phyloP scores from a whole-genome alignment of 2,888 invertebrate species.

The Drosophila greeni region DNA sequence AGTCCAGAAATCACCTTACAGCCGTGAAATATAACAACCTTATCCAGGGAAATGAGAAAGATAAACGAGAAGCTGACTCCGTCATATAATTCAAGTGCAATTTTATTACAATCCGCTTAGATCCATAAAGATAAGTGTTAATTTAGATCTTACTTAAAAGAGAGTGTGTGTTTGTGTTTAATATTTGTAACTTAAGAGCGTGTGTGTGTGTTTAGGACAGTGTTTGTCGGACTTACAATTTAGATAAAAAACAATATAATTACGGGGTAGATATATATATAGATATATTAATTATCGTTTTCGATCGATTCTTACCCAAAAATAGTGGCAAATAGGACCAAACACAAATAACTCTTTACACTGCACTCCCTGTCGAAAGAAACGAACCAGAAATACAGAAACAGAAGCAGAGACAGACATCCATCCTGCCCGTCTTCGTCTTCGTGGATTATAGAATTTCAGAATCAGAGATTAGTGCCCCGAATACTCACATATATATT shows the following conservation, averaged over 20 bases:
- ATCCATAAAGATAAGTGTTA: constrained; percentile 35
- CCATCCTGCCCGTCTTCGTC: constrained; percentile 16
- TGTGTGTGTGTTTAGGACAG: constrained; percentile 4
- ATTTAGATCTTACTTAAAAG: constrained; percentile 23
- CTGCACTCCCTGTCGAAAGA: constrained; percentile 60
- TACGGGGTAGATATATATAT: constrained; percentile 10
- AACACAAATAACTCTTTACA: constrained; percentile 44
- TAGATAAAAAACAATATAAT: constrained; percentile 36
- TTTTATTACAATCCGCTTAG: constrained; percentile 59
- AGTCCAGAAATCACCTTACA: constrained; percentile 8
- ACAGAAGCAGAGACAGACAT: not conserved
- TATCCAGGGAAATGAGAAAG: not conserved
- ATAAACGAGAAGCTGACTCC: not conserved
- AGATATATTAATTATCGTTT: constrained; percentile 13
- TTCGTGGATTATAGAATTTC: constrained; percentile 24
- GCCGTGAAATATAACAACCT: not conserved
- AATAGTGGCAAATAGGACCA: constrained; percentile 36
- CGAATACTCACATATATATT: constrained; percentile 45
- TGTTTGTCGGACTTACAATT: constrained; percentile 3
- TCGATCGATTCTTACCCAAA: constrained; percentile 45
- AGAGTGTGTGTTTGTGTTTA: constrained; percentile 9
- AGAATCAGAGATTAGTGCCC: constrained; percentile 37
- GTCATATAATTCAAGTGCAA: constrained; percentile 37
- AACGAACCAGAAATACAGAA: constrained; percentile 52
- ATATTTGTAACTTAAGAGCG: constrained; percentile 29